Percentiles rank a stretch among this genome's conserved stretches.
Conservation (phyloP, 1,140 invertebrate species). For the Diorhabda sublineata region DNA sequence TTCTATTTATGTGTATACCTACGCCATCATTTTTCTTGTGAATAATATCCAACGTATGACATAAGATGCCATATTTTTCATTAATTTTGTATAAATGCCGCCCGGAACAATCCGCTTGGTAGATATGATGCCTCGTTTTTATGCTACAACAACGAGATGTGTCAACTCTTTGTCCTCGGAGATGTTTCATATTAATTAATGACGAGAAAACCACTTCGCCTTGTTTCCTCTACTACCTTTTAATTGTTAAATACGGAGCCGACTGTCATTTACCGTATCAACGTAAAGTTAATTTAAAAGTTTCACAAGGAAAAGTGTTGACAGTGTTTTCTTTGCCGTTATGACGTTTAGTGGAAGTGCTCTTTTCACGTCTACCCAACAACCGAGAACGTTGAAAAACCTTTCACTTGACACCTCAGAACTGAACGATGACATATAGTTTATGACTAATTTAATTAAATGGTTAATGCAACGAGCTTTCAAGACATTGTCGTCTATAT, state of each 20-base stretch:
- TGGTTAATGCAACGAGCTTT: too few species aligned
- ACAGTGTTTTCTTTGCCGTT: slow-evolving; percentile 8
- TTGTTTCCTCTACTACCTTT: background rate
- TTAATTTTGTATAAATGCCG: slow-evolving; percentile 5
- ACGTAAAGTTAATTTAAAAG: slow-evolving; percentile 14
- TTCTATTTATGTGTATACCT: too few species aligned
- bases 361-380: background rate
- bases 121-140: slow-evolving; percentile 7
- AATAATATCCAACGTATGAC: background rate
- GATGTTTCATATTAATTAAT: slow-evolving; percentile 15
- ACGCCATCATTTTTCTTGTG: too few species aligned
- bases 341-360: slow-evolving; percentile 7
- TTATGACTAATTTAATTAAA: background rate
- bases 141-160: background rate
- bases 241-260: slow-evolving; percentile 10
- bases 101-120: slow-evolving; percentile 1
- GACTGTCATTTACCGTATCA: slow-evolving; percentile 10
- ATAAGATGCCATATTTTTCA: background rate
- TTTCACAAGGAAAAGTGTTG: slow-evolving; percentile 12
- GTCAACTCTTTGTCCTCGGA: slow-evolving; percentile 5
- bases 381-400: background rate
- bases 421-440: background rate
- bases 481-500: too few species aligned
- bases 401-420: background rate
- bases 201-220: slow-evolving; percentile 5